Evolutionary conservation across 2,113 vertebrate genomes (phyloP).

Genomic region (Pterophyllum scalare): DNA sequence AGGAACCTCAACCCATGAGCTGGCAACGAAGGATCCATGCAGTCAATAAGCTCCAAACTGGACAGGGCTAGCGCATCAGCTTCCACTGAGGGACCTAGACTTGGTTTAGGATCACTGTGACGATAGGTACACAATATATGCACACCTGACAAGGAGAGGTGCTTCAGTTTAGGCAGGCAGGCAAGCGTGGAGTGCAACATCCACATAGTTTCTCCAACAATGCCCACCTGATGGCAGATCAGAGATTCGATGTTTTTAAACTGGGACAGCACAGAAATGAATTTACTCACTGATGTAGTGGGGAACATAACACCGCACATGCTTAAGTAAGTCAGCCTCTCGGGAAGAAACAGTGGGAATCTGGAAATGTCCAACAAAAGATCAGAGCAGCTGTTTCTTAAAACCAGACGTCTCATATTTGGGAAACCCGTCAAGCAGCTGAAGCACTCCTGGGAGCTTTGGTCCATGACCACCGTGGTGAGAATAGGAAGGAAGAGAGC

Average conservation of each 20-base stretch:
- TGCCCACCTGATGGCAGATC: constrained; percentile 27
- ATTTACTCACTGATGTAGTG: rapidly evolving
- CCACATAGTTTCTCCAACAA: rapidly evolving
- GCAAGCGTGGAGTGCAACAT: constrained; percentile 18
- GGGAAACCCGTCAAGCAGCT: constrained; percentile 30
- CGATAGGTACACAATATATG: constrained; percentile 9
- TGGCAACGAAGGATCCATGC: background rate
- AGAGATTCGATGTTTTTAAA: constrained; percentile 57
- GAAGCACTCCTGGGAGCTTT: background rate
- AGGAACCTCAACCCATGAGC: constrained; percentile 28
- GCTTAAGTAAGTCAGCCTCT: constrained; percentile 61
- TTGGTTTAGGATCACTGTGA: background rate
- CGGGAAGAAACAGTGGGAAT: background rate
- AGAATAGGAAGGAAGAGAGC: constrained; percentile 48
- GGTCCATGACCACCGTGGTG: constrained; percentile 31
- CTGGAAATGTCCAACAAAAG: background rate
- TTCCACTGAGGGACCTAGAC: background rate
- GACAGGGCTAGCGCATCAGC: background rate
- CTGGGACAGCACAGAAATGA: constrained; percentile 13
- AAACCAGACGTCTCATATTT: constrained; percentile 39
- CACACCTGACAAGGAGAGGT: constrained; percentile 50
- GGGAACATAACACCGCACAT: constrained; percentile 37
- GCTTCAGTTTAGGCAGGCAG: constrained; percentile 48
- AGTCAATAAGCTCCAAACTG: constrained; percentile 66
- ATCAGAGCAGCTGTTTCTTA: constrained; percentile 11